Evolutionary conservation across 2,113 vertebrate genomes (phyloP).

Genomic region (Salvelinus sp.): DNA sequence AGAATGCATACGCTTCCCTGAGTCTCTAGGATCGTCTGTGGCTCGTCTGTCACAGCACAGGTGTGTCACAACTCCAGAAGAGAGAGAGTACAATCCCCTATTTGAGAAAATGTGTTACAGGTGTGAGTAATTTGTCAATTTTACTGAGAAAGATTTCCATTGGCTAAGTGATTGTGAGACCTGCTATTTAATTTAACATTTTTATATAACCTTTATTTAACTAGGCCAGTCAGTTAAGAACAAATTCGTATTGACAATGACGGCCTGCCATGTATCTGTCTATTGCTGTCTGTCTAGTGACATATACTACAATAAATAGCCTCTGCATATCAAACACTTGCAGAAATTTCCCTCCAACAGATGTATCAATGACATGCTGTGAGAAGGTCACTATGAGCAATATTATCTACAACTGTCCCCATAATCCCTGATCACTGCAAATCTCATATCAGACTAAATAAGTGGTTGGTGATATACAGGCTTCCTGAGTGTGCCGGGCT

Average conservation of each 20-base stretch:
- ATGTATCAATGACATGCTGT: neutral
- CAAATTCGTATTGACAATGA: too few species aligned
- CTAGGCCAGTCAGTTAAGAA: too few species aligned
- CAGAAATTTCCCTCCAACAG: neutral
- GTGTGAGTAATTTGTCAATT: neutral
- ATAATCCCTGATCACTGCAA: conserved; percentile 23
- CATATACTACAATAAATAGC: too few species aligned
- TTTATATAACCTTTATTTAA: too few species aligned
- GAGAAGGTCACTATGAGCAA: neutral
- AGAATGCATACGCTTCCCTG: neutral
- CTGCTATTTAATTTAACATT: too few species aligned
- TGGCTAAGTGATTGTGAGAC: conserved; percentile 1
- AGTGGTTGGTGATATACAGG: conserved; percentile 50
- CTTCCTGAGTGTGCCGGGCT: conserved; percentile 19
- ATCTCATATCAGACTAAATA: conserved; percentile 42
- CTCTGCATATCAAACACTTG: neutral
- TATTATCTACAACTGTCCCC: conserved; percentile 18
- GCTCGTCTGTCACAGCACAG: neutral
- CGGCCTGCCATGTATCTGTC: neutral
- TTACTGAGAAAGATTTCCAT: neutral
- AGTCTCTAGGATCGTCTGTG: neutral
- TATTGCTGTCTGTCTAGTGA: too few species aligned
- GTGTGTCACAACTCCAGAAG: neutral
- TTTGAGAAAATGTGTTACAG: neutral
- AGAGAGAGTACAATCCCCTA: neutral